Evolutionary conservation across 1,140 invertebrate species (phyloP).

Genomic region (Drosophila truncata): DNA sequence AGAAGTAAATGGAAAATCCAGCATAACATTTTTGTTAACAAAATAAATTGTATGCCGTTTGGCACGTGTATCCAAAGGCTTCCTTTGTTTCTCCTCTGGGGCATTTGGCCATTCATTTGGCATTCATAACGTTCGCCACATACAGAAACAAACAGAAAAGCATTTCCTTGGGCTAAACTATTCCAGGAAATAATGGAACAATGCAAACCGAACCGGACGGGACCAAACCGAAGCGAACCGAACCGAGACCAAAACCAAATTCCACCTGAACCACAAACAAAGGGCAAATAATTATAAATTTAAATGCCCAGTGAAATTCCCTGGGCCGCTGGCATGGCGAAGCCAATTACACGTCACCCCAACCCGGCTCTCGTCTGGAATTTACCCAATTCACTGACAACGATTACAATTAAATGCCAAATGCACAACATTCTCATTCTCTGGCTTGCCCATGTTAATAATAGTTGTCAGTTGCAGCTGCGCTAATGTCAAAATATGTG

Average conservation of each 20-base stretch:
- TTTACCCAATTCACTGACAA: conserved; percentile 57
- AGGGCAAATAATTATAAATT: conserved; percentile 58
- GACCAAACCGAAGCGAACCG: not conserved
- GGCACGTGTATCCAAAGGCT: conserved; percentile 12
- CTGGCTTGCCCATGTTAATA: conserved; percentile 52
- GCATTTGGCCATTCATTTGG: conserved; percentile 22
- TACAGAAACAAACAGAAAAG: conserved; percentile 12
- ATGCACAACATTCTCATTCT: conserved; percentile 45
- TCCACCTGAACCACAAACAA: conserved; percentile 31
- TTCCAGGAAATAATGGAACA: conserved; percentile 26
- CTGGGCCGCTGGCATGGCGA: conserved; percentile 4
- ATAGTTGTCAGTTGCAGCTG: conserved; percentile 77
- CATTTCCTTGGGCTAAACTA: conserved; percentile 31
- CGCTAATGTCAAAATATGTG: conserved; percentile 42
- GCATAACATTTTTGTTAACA: conserved; percentile 3
- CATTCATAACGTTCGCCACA: conserved; percentile 31
- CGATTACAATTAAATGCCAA: conserved; percentile 71
- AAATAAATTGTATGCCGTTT: conserved; percentile 23
- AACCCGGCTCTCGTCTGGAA: conserved; percentile 25
- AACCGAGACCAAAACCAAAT: conserved; percentile 19
- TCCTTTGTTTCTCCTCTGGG: conserved; percentile 14
- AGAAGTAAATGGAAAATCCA: not conserved
- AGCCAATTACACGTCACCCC: conserved; percentile 48
- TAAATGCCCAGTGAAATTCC: conserved; percentile 34
- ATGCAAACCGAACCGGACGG: not conserved